Evolutionary conservation across 2,113 vertebrate species (phyloP), one percentile per base, ranked within the genome.

Genomic region (Oreochromis aureus): DNA sequence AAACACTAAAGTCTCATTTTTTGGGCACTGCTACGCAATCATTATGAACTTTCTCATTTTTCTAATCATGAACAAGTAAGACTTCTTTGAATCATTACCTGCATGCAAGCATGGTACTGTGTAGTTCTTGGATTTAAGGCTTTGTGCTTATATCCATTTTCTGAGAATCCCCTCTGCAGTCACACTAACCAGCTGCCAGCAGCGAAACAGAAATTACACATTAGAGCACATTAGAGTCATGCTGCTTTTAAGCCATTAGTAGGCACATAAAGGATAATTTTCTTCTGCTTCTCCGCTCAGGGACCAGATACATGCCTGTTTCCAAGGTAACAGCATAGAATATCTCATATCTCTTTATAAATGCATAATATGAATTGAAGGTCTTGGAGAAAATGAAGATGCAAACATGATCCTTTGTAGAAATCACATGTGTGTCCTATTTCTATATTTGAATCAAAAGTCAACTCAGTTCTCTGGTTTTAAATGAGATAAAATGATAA

Each of bases 261-360:
- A 55, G 66, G 83, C 88, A 92, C 86, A 91, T 91, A 92, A 90
- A 95, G 84, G 66, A 89, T 86, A 36, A 86, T 92, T 83, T 85
- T 86, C 86, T 87, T 81, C 85, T 82, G 84, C 86, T 87, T 85
- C 48, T 89, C 83, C 84, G 84, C 87, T 82, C 71, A 71, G 91
- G 82, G 79, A 90, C 85, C 83, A 61, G 41, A 87, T 83, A 95
- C 92, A 94, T 89, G 93, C 83, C 93, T 93, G 94, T 96, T 96
- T 95, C 95, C 94, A 95, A 92, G 94, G 95, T 93, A 96, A 95
- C 92, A 63, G 90, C 84, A 91, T 91, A 91, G 87, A 92, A 90
- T 87, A 87, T 89, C 87, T 85, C 32, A 89, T 66, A 66, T 69
- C 63, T 94, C 83, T 91, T 86, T 92, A 82, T 92, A 81, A 54